phyloP scores from a whole-genome alignment of 2,888 invertebrate genomes.

The Lepidochitona cinerea region DNA sequence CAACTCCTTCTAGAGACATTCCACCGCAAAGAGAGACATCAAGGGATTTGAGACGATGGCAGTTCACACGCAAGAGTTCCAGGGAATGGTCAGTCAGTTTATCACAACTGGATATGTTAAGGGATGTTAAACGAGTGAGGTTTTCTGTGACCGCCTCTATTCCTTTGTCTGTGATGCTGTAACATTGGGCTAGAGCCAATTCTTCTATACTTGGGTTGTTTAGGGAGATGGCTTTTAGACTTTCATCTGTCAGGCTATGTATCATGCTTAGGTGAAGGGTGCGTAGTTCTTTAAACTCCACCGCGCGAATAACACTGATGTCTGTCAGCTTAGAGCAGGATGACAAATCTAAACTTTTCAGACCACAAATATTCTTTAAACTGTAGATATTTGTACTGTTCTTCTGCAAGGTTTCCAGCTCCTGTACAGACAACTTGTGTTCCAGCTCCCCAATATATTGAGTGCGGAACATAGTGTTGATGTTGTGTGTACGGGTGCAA shows the following conservation, averaged over 20 bases:
- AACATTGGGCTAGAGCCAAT: constrained; percentile 79
- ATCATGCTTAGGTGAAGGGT: constrained; percentile 79
- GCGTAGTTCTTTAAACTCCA: constrained; percentile 78
- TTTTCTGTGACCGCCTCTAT: constrained; percentile 73
- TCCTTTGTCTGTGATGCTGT: constrained; percentile 79
- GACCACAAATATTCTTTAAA: constrained; percentile 56
- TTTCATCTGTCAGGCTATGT: constrained; percentile 78
- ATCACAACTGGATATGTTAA: constrained; percentile 78
- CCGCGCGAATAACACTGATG: constrained; percentile 79
- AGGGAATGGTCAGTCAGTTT: constrained; percentile 76
- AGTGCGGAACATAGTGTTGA: constrained; percentile 19
- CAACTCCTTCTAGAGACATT: constrained; percentile 59
- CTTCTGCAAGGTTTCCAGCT: constrained; percentile 25
- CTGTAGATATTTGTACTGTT: constrained; percentile 27
- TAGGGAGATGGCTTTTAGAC: constrained; percentile 77
- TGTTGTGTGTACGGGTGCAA: constrained; percentile 35
- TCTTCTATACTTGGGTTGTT: constrained; percentile 81
- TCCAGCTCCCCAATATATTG: constrained; percentile 11
- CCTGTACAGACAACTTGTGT: constrained; percentile 11
- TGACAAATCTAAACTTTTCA: constrained; percentile 78
- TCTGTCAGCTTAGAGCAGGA: constrained; percentile 82
- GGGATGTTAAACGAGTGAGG: constrained; percentile 74
- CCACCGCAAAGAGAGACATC: constrained; percentile 74
- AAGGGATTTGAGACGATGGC: constrained; percentile 75
- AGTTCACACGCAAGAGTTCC: constrained; percentile 73